Base-by-base conservation (phyloP, 2,888 invertebrate genomes). In the Drosophila prostipennis region DNA sequence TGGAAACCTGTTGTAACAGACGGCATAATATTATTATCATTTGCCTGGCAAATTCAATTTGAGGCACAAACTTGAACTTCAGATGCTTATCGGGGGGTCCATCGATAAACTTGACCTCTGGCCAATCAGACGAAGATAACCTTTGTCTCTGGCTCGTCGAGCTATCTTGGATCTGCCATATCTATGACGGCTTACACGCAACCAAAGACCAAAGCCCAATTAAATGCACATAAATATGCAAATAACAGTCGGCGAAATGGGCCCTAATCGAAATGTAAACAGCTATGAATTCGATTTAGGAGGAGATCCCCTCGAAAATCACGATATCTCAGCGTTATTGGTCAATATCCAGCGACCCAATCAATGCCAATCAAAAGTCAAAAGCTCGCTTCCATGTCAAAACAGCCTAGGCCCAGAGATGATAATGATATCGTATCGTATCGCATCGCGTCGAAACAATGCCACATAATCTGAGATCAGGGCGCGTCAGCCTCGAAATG, bases 151-250 rank as follows among this genome's bases (percentile, higher is more conserved):
- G 3, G 6, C 37, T 6, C 37, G n/a, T 37, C 26, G 45, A 16
- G 26, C 4, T 42, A 11, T 42, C 19, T n/a, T 6, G 7, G n/a
- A 54, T 58, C 45, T 63, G 36, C 42, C 61, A 45, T 42, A 39
- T 61, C 63, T 39, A 75, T 73, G 78, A 82, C 45, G 60, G 60
- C 60, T 61, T 48, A 59, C 61, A 61, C 60, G 61, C 46, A 83
- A 72, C 78, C 29, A 0, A 6, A 34, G 10, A 34, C 34, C 74
- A 74, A 76, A 46, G 39, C 78, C 64, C 84, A 86, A 84, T 84
- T 84, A 84, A 88, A 88, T 86, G 87, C 75, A 80, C 73, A 84
- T 84, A 86, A 88, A 84, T 83, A 84, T 84, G 80, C 74, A 84
- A 86, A 84, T 80, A 60, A 48, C 39, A 29, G 51, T 48, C 60